These are phyloP conservation scores for Standfussiana lucernea DNA, from an alignment of 2,888 invertebrate genomes.

Conservation along the genomic window DNA sequence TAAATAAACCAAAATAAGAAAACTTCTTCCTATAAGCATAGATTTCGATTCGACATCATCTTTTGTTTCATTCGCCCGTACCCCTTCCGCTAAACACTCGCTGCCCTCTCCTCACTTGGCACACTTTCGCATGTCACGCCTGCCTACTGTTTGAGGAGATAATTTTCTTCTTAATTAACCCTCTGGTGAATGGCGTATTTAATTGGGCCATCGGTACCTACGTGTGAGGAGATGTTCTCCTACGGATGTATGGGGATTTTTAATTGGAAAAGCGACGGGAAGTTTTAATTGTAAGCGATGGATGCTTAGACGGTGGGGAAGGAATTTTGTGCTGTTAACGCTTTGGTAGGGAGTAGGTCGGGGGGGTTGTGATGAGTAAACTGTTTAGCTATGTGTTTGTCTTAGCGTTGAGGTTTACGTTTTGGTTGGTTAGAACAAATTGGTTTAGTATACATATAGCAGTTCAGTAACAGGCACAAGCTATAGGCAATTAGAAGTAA, in stretches of 20 bases:
- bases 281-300: constrained; percentile 39
- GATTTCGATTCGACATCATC: neutral
- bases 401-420: neutral
- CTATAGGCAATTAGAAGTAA: neutral
- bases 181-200: constrained; percentile 83
- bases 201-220: constrained; percentile 83
- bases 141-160: constrained; percentile 85
- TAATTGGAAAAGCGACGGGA: constrained; percentile 62
- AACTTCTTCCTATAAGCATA: neutral
- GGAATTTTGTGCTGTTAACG: constrained; percentile 4
- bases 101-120: constrained; percentile 50
- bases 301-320: constrained; percentile 27
- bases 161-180: constrained; percentile 90
- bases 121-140: constrained; percentile 70
- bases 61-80: neutral
- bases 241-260: constrained; percentile 64
- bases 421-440: neutral
- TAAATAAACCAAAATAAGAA: neutral
- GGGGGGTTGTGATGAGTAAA: neutral
- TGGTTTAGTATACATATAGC: neutral
- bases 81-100: neutral
- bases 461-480: neutral
- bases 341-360: neutral
- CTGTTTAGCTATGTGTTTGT: constrained; percentile 16
- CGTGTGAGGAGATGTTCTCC: constrained; percentile 76